Base-by-base conservation (phyloP, 2,888 invertebrate genomes). In the Drosophila mercatorum region DNA sequence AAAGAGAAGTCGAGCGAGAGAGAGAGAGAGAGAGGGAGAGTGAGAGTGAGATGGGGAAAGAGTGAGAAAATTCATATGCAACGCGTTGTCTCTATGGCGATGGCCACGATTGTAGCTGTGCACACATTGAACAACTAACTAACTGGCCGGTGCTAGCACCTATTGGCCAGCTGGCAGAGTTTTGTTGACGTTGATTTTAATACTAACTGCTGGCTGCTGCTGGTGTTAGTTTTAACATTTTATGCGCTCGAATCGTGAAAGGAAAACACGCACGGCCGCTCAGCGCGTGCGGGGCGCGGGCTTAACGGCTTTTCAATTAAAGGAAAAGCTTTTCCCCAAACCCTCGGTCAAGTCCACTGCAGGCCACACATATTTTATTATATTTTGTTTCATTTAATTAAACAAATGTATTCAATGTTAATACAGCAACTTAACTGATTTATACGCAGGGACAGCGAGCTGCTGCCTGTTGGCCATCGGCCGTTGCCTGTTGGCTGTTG, bases 361-460 rank as follows among this genome's bases (percentile, higher is more conserved):
- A 28, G 28, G 14, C 14, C 47, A 28, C 55, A 41, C 72, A 58
- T 80, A 83, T 81, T 75, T 80, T 69, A 80, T 80, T 75, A 72
- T 71, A 68, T 79, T 80, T 72, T 68, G 68, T 72, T 82, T 74
- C 75, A 87, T 89, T 87, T 89, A 89, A 87, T 87, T 87, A 89
- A 83, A 71, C 70, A 89, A 87, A 87, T 87, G 87, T 78, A 89
- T 88, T 89, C 86, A 88, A 88, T 88, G 90, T 78, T 85, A 87
- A 87, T 88, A 80, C 83, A 89, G 89, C 78, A 80, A 89, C 86
- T 85, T 82, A 86, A 84, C 86, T 86, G 86, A 86, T 86, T 86
- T 86, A 86, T 86, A 66, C 40, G 66, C 55, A 17, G 14, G 41
- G 17, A 2, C 38, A 26, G 38, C 38, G 14, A 26, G 26, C 38